phyloP scores from a whole-genome alignment of 2,797 vertebrate genomes.

The Diglossa cyanea region DNA sequence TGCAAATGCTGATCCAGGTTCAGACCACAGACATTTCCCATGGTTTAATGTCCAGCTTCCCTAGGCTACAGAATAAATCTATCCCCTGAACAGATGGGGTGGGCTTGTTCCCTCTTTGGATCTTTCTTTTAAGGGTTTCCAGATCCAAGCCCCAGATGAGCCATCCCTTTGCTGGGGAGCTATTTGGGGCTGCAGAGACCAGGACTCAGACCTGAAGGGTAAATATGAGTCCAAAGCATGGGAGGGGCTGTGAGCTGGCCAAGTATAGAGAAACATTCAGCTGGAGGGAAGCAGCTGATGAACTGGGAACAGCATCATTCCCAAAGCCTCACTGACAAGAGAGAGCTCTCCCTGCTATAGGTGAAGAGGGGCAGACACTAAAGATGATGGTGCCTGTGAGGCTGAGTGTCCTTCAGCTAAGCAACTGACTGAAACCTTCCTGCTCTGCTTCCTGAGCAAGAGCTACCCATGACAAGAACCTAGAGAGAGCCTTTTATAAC shows the following conservation, averaged over 20 bases:
- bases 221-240: neutral
- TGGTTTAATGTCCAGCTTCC: neutral
- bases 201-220: neutral
- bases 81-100: neutral
- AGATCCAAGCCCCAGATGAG: neutral
- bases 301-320: neutral
- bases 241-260: neutral
- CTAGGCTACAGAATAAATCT: neutral
- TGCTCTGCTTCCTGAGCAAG: neutral
- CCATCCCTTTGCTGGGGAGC: neutral
- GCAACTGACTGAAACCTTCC: neutral
- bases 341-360: neutral
- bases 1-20: neutral
- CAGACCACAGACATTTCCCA: neutral
- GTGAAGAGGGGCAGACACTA: neutral
- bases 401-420: neutral
- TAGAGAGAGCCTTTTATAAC: neutral
- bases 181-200: neutral
- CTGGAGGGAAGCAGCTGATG: neutral
- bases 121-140: neutral
- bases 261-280: accelerated
- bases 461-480: neutral
- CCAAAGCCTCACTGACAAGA: neutral
- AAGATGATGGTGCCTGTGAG: neutral
- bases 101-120: neutral